These are phyloP conservation scores for Xiphorhynchus erythropygius DNA, from an alignment of 2,797 vertebrate genomes.

Conservation along the genomic window DNA sequence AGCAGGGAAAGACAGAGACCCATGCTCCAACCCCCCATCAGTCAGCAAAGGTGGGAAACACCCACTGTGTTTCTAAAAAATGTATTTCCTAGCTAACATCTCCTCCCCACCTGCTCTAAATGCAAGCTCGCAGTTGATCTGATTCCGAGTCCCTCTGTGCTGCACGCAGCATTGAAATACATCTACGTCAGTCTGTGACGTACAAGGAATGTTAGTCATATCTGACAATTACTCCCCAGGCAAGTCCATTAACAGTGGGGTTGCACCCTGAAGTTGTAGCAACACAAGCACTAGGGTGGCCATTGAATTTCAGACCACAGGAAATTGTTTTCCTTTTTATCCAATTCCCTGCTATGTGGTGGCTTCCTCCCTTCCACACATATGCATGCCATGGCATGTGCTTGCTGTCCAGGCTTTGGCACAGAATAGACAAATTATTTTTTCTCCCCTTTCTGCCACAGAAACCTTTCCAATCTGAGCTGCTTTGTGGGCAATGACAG, in stretches of 20 bases:
- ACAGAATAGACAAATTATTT: not conserved
- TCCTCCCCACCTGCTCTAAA: not conserved
- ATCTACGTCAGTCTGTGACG: not conserved
- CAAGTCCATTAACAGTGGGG: not conserved
- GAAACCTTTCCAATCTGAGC: not conserved
- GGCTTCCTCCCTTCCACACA: not conserved
- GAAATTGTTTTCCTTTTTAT: not conserved
- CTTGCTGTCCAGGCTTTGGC: not conserved
- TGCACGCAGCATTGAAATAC: not conserved
- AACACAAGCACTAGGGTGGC: not conserved
- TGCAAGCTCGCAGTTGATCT: not conserved
- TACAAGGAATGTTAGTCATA: not conserved
- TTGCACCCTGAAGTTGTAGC: not conserved
- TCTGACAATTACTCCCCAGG: not conserved
- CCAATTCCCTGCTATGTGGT: not conserved
- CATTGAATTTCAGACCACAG: not conserved
- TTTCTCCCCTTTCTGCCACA: not conserved
- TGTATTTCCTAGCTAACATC: not conserved
- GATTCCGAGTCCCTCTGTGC: not conserved
- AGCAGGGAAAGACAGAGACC: not conserved
- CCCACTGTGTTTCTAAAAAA: not conserved
- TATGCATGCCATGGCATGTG: not conserved
- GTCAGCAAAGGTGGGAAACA: not conserved
- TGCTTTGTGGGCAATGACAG: not conserved
- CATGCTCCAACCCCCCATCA: not conserved